These are phyloP conservation scores for Orbicella faveolata DNA, from an alignment of 64 coral and sea anemone genomes.

Conservation along the genomic window DNA sequence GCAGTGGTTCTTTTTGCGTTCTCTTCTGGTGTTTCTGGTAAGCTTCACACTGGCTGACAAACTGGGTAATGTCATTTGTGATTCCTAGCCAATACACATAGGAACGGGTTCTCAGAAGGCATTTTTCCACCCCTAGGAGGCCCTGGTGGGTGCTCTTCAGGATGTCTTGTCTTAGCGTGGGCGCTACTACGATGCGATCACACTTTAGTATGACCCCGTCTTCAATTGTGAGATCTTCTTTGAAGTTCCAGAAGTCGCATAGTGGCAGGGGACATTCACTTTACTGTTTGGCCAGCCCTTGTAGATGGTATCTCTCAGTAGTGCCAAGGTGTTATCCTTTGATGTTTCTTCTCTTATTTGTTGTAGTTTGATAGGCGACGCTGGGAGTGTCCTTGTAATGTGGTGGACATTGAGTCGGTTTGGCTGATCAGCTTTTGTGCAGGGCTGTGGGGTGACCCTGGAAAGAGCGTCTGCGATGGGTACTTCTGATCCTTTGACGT, in stretches of 20 bases:
- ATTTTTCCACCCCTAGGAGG: conserved; percentile 62
- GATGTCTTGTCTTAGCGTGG: conserved; percentile 27
- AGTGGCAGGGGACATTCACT: conserved; percentile 45
- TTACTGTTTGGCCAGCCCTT: conserved; percentile 63
- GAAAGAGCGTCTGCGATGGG: conserved; percentile 61
- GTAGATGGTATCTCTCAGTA: conserved; percentile 33
- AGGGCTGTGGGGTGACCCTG: conserved; percentile 42
- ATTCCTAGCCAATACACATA: conserved; percentile 65
- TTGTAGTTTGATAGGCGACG: neutral
- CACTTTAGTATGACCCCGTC: conserved; percentile 44
- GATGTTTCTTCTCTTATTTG: conserved; percentile 24
- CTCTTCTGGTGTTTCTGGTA: neutral
- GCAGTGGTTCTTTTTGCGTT: neutral
- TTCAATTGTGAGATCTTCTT: conserved; percentile 55
- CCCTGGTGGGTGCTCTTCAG: conserved; percentile 58
- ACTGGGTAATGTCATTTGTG: conserved; percentile 34
- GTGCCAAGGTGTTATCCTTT: neutral
- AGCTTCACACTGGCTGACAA: conserved; percentile 16
- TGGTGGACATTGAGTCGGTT: conserved; percentile 17
- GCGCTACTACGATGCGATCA: conserved; percentile 43
- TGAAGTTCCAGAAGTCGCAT: conserved; percentile 66
- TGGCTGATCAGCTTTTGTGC: neutral
- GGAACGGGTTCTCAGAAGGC: conserved; percentile 48
- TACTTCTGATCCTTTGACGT: conserved; percentile 47
- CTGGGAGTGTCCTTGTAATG: conserved; percentile 26